Evolutionary conservation across 2,797 vertebrate genomes (phyloP), one percentile per base, ranked within the genome.

Genomic region (Emydoidea blandingii): DNA sequence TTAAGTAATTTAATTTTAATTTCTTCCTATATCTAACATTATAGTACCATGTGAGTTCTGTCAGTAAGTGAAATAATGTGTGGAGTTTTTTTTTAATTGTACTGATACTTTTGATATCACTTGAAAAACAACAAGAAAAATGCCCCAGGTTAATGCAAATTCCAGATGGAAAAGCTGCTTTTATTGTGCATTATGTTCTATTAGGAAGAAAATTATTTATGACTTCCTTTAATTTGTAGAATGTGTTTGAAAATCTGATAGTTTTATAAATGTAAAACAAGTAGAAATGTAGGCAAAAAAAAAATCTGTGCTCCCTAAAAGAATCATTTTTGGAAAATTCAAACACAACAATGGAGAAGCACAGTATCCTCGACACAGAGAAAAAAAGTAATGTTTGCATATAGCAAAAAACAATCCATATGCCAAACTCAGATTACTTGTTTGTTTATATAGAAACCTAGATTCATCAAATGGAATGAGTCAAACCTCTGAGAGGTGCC

Each of bases 121-220:
- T 41, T 72, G 68, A 72, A 72, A 85, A 72, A 31, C 4, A 9
- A 37, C 56, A 89, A 41, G 56, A 49, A 37, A 76, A 72, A 89
- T 59, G 37, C 34, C 34, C 47, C 19, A 7, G 0, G 0, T 83
- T 87, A 59, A 85, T 57, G 68, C 50, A 54, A 87, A 62, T 82
- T 52, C 78, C 81, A 82, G 37, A 59, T 82, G 89, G 87, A 88
- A 93, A 79, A 79, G 4, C 19, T 47, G 62, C 68, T 65, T 74
- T 47, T 87, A 21, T 56, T 92, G 41, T 49, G 49, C 37, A 44
- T 41, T 12, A 41, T 21, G 29, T 79, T 85, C 68, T 23, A 82
- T 29, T 80, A 52, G 68, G n/a, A 91, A 91, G 85, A 91, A 76
- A 80, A 62, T 29, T 91, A 57, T 88, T 93, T 91, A 86, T 88